Evolutionary conservation across 2,113 vertebrate species (phyloP).

Genomic region (Heliornis fulica): DNA sequence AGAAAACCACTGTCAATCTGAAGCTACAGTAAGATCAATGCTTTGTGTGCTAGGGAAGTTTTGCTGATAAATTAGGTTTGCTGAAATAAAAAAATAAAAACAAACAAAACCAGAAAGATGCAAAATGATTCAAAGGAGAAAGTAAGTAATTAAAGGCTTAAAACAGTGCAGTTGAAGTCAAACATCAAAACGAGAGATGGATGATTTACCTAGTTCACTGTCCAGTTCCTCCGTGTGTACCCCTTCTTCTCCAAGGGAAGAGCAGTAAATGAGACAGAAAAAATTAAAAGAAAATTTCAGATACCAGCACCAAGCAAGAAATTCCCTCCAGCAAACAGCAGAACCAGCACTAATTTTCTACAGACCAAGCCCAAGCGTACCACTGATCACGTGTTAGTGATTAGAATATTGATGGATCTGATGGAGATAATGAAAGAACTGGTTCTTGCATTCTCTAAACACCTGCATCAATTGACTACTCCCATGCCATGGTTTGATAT

Average conservation of each 20-base stretch:
- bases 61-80: not conserved
- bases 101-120: constrained; percentile 43
- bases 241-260: constrained; percentile 92
- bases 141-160: constrained; percentile 36
- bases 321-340: constrained; percentile 68
- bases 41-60: not conserved
- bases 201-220: constrained; percentile 94
- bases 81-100: not conserved
- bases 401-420: constrained; percentile 55
- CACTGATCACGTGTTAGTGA: constrained; percentile 16
- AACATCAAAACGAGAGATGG: constrained; percentile 55
- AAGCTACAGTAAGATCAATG: not conserved
- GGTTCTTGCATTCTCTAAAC: constrained; percentile 12
- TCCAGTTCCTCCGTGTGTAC: constrained; percentile 99
- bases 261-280: constrained; percentile 78
- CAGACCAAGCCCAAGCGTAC: constrained; percentile 54
- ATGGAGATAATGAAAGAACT: constrained; percentile 1
- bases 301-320: constrained; percentile 76
- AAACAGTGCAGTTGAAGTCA: constrained; percentile 45
- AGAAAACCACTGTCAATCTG: not conserved
- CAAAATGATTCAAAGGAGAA: constrained; percentile 51
- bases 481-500: not conserved
- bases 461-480: not conserved
- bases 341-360: constrained; percentile 37
- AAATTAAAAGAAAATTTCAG: constrained; percentile 79